Base-by-base conservation (phyloP, 2,888 invertebrate species). In the Lysandra coridon region DNA sequence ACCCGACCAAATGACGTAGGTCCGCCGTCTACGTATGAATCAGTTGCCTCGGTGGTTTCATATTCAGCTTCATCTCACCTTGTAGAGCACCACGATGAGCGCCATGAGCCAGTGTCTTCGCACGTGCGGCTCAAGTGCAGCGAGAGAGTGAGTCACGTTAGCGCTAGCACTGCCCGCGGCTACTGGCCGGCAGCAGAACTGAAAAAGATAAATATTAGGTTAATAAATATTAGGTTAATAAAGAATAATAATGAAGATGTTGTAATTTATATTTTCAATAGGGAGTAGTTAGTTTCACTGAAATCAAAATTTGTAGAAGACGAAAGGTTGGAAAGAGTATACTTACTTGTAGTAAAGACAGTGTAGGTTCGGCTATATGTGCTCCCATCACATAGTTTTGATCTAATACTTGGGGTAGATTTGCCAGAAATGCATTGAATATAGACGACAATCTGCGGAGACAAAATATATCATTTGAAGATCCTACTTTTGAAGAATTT, bases 311-410 rank as follows among this genome's bases (percentile, higher is more conserved):
- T 49, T 49, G 12, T 49, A 49, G 49, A 49, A 49, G 53, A 23
- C 23, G 23, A 23, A 23, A 23, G 23, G 23, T 23, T 23, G 23
- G 23, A 23, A 23, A 23, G 23, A 23, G 23, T 23, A 23, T 23
- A 23, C 23, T 23, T 23, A 23, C 94, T 88, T 92, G 93, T 7
- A 94, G 80, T 5, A 94, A 78, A 37, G 90, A 85, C 80, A 99
- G 91, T 0, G 98, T 97, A 0, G 98, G 98, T 7, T 98, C 97
- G 6, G 99, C 96, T 79, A 99, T 96, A 80, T 97, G 96, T 84
- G 97, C 97, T 0, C 99, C 99, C 95, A 99, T 98, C 82, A 97
- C 95, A 88, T 99, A 98, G 92, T 99, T 99, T 89, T 98, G 98
- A 90, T 99, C 99, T 87, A 99, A 89, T 14, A 99, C 96, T 95